These are phyloP conservation scores for Delia radicum DNA, from an alignment of 1,140 invertebrate genomes.

Conservation along the genomic window DNA sequence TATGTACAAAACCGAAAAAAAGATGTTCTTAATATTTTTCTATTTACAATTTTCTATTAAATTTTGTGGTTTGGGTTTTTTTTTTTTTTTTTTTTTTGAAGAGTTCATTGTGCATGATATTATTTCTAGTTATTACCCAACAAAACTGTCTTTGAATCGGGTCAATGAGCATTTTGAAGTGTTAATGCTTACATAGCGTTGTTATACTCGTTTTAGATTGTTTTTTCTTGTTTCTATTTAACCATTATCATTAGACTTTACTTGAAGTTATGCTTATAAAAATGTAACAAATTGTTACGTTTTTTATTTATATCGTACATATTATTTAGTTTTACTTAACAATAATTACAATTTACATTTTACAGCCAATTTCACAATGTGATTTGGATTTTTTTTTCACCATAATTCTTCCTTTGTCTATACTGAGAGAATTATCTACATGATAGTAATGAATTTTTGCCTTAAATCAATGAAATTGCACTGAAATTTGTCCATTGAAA, in stretches of 20 bases:
- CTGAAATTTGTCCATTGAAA: no score
- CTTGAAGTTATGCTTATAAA: not conserved
- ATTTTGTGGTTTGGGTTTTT: not conserved
- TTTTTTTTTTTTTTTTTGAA: not conserved
- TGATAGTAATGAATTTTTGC: no score
- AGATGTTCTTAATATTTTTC: not conserved
- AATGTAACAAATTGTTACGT: not conserved
- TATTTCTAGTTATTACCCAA: not conserved
- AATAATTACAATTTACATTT: no score
- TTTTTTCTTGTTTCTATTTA: not conserved
- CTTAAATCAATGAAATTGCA: no score
- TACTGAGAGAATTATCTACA: no score
- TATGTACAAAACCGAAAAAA: not conserved
- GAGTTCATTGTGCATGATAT: not conserved
- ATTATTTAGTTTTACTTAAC: no score
- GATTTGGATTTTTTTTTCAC: no score
- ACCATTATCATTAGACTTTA: not conserved
- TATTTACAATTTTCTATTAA: not conserved
- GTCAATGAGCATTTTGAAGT: conserved; percentile 9
- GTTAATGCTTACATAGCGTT: not conserved
- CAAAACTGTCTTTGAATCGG: conserved; percentile 16
- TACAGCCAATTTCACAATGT: no score
- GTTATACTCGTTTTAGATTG: not conserved
- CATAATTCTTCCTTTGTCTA: no score
- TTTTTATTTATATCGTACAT: no score